Percentiles rank a stretch among this genome's conserved stretches.
Conservation (phyloP, 2,113 vertebrate genomes). For the Regulus satrapa region DNA sequence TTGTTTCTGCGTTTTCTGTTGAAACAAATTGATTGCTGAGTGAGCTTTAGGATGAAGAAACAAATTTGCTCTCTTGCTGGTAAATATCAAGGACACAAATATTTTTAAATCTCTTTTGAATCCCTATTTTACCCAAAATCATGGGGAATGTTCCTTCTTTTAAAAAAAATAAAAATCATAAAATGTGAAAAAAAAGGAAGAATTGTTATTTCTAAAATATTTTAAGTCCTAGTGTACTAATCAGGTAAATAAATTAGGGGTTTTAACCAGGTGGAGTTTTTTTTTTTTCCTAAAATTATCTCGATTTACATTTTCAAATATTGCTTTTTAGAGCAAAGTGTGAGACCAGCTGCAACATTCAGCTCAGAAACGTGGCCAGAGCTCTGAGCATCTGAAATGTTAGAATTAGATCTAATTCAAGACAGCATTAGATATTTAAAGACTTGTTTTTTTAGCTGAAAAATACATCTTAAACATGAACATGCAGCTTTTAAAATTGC, state of each 20-base stretch:
- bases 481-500: no score
- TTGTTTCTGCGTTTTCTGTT: not conserved
- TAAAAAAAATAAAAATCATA: not conserved
- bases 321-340: not conserved
- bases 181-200: not conserved
- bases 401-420: not conserved
- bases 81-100: not conserved
- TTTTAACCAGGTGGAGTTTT: not conserved
- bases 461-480: not conserved
- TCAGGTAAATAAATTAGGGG: not conserved
- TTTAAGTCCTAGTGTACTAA: not conserved
- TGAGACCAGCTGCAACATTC: not conserved
- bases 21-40: not conserved
- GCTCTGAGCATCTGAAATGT: not conserved
- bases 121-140: not conserved
- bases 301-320: not conserved
- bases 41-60: not conserved
- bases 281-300: not conserved
- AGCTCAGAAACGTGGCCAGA: not conserved
- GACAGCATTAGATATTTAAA: not conserved
- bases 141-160: not conserved
- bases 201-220: not conserved
- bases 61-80: not conserved
- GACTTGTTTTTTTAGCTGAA: not conserved
- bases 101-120: not conserved